phyloP scores from a whole-genome alignment of 1,140 invertebrate genomes.

The Aethina tumida region DNA sequence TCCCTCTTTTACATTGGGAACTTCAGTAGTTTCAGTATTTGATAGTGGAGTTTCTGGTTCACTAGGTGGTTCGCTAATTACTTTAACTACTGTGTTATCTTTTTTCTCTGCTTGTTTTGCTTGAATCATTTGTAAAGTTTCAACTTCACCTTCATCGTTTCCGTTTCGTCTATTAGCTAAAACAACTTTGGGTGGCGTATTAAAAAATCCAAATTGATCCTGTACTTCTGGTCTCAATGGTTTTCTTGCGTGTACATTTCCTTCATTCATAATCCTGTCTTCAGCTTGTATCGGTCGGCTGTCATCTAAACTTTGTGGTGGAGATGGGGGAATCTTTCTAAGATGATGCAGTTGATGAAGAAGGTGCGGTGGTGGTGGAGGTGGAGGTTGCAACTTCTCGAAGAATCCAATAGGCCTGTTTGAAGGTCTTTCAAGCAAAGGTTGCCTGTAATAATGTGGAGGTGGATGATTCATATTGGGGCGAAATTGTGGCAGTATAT shows the following conservation, averaged over 20 bases:
- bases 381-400: constrained; percentile 41
- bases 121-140: constrained; percentile 57
- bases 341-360: constrained; percentile 20
- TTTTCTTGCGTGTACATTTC: constrained; percentile 16
- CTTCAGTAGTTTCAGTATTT: constrained; percentile 12
- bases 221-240: constrained; percentile 7
- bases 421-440: constrained; percentile 32
- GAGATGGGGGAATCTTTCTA: constrained; percentile 21
- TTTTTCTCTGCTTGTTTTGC: constrained; percentile 32
- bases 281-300: constrained; percentile 16
- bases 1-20: constrained; percentile 10
- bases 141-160: constrained; percentile 32
- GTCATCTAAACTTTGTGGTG: constrained; percentile 20
- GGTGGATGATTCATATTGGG: constrained; percentile 40
- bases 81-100: constrained; percentile 18
- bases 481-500: constrained; percentile 60
- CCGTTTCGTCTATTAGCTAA: constrained; percentile 26
- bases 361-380: constrained; percentile 29
- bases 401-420: constrained; percentile 33
- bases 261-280: constrained; percentile 23
- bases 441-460: constrained; percentile 26
- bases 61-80: too few species aligned
- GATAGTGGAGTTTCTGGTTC: too few species aligned
- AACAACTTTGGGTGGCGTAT: constrained; percentile 28
- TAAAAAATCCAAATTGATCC: constrained; percentile 27